phyloP scores from a whole-genome alignment of 2,888 invertebrate genomes.

The Nipponacmea schrenckii region DNA sequence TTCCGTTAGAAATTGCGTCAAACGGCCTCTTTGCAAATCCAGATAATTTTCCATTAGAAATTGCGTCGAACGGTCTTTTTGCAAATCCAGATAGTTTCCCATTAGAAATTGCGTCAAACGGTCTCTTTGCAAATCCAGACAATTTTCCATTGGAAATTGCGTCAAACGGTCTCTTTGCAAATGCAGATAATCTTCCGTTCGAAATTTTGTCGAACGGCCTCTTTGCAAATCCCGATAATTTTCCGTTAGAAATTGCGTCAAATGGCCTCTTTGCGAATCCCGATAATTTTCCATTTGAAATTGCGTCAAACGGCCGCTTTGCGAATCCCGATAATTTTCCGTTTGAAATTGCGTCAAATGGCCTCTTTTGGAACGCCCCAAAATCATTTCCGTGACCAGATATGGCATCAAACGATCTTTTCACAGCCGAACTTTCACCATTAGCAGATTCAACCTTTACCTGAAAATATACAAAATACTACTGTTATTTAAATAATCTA shows the following conservation, averaged over 20 bases:
- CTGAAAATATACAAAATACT: background rate
- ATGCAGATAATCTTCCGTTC: conserved; percentile 24
- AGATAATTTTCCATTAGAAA: conserved; percentile 5
- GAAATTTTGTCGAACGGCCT: conserved; percentile 25
- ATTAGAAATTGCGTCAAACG: conserved; percentile 22
- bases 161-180: conserved; percentile 28
- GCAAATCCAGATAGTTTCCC: conserved; percentile 23
- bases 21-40: conserved; percentile 11
- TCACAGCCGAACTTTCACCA: background rate
- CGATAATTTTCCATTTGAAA: conserved; percentile 13
- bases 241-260: conserved; percentile 25
- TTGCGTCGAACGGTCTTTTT: conserved; percentile 24
- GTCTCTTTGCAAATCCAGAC: conserved; percentile 28
- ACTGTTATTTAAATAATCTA: too few species aligned
- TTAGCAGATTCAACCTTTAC: background rate
- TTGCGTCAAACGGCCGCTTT: conserved; percentile 22
- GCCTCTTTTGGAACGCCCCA: conserved; percentile 24
- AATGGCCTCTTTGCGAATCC: conserved; percentile 30
- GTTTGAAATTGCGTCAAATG: conserved; percentile 23
- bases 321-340: conserved; percentile 24
- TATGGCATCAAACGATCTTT: background rate
- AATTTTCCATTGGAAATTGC: conserved; percentile 21
- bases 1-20: conserved; percentile 10
- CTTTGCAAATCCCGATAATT: conserved; percentile 29
- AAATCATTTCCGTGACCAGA: conserved; percentile 19